phyloP scores from a whole-genome alignment of 2,797 vertebrate genomes.

The Melanotaenia maccullochi region DNA sequence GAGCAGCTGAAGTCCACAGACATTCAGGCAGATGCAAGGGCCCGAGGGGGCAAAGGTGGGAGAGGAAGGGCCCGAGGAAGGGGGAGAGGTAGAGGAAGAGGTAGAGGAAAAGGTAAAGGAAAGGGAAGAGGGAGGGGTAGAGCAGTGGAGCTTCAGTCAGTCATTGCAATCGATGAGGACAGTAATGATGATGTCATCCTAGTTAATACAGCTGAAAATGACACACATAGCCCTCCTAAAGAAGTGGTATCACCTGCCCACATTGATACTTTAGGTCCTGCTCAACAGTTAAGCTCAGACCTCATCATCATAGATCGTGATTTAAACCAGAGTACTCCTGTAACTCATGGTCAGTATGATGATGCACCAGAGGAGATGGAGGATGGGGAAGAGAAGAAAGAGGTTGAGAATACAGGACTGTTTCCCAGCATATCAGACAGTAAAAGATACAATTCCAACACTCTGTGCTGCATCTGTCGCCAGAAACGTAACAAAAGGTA shows the following conservation, averaged over 20 bases:
- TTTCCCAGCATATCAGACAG: slow-evolving; percentile 75
- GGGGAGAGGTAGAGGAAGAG: slow-evolving; percentile 70
- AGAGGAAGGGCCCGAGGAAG: slow-evolving; percentile 66
- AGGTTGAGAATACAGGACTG: slow-evolving; percentile 34
- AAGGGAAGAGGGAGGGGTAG: slow-evolving; percentile 68
- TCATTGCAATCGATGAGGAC: slow-evolving; percentile 41
- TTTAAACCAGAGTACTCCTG: slow-evolving; percentile 45
- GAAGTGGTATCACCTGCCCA: slow-evolving; percentile 22
- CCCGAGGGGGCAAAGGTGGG: slow-evolving; percentile 58
- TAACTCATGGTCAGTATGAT: slow-evolving; percentile 61
- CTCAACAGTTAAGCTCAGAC: slow-evolving; percentile 49
- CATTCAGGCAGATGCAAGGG: slow-evolving; percentile 31
- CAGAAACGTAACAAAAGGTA: slow-evolving; percentile 93
- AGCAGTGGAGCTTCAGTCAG: slow-evolving; percentile 39
- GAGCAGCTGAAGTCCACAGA: slow-evolving; percentile 65
- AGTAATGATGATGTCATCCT: slow-evolving; percentile 56
- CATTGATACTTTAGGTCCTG: slow-evolving; percentile 42
- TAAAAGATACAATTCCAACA: slow-evolving; percentile 84
- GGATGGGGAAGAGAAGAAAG: slow-evolving; percentile 20
- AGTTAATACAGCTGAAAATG: slow-evolving; percentile 36
- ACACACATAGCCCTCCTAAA: slow-evolving; percentile 9
- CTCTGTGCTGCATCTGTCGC: slow-evolving; percentile 90
- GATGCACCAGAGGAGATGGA: slow-evolving; percentile 65
- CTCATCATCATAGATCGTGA: slow-evolving; percentile 58
- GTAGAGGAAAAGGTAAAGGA: slow-evolving; percentile 64